Evolutionary conservation across 2,797 vertebrate genomes (phyloP).

Genomic region (Pygocentrus nattereri): DNA sequence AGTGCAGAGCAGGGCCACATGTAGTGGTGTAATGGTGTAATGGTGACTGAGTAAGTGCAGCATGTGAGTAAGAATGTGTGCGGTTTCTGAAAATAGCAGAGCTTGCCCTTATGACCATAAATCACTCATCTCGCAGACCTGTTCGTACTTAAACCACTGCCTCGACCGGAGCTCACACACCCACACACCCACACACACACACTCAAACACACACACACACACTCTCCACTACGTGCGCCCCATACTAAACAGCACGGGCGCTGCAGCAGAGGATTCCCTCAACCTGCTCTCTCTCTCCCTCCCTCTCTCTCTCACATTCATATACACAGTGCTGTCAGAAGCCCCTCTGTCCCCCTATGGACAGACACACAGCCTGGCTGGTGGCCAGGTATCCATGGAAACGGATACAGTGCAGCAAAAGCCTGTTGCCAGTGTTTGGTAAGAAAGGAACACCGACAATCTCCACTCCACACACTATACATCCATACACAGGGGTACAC

Average conservation of each 20-base stretch:
- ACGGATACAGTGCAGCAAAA: conserved; percentile 60
- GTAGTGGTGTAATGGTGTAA: not conserved
- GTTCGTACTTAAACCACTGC: conserved; percentile 38
- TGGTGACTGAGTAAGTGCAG: conserved; percentile 22
- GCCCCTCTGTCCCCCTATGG: conserved; percentile 26
- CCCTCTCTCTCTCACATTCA: conserved; percentile 45
- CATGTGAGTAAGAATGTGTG: conserved; percentile 23
- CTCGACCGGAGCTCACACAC: conserved; percentile 49
- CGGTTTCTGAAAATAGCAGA: conserved; percentile 33
- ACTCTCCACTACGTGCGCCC: conserved; percentile 35
- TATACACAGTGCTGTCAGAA: conserved; percentile 30
- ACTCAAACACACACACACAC: conserved; percentile 25
- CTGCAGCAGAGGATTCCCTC: conserved; percentile 59
- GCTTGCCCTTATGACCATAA: conserved; percentile 48
- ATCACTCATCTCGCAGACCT: conserved; percentile 47
- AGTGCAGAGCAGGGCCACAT: not conserved
- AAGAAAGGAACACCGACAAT: conserved; percentile 20
- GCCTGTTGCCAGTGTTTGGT: conserved; percentile 47
- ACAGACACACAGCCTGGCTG: conserved; percentile 52
- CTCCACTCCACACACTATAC: not conserved
- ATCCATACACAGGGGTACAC: not conserved
- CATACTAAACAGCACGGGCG: conserved; percentile 55
- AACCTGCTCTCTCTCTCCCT: conserved; percentile 50
- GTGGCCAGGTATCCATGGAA: conserved; percentile 58
- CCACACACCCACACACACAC: conserved; percentile 25